A percentile compares a stretch with the other conserved stretches of the same genome.
These are phyloP conservation scores for Tragelaphus buxtoni DNA, from an alignment of 2,113 vertebrate genomes.

Conservation along the genomic window DNA sequence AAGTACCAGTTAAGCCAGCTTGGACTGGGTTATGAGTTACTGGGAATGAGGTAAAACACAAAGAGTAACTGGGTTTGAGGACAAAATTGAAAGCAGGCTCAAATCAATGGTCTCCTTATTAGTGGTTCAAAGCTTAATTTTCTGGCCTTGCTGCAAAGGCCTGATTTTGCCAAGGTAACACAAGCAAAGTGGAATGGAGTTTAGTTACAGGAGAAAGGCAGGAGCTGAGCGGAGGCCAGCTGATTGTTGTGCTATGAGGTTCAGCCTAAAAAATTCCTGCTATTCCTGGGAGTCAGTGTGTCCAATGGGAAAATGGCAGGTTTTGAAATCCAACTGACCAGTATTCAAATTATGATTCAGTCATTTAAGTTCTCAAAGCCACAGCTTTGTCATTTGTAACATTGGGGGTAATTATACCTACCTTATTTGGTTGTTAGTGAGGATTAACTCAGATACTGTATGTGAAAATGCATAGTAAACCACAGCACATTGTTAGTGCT, in stretches of 20 bases:
- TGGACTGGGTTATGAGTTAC: neutral
- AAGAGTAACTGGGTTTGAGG: conserved; percentile 15
- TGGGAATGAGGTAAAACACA: conserved; percentile 28
- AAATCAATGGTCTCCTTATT: neutral
- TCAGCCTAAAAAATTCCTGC: neutral
- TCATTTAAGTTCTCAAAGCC: conserved; percentile 16
- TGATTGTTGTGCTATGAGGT: neutral
- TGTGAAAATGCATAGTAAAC: neutral
- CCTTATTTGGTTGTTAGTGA: neutral
- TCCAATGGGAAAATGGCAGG: neutral
- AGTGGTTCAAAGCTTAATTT: conserved; percentile 30
- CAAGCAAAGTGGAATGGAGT: conserved; percentile 23
- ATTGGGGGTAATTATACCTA: neutral
- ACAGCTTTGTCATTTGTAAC: neutral
- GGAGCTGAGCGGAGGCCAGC: neutral
- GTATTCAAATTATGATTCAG: conserved; percentile 6
- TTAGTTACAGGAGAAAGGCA: conserved; percentile 7
- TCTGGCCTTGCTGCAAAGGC: conserved; percentile 11
- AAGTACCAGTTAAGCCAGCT: neutral
- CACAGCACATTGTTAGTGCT: neutral
- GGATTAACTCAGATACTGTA: neutral
- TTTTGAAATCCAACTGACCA: neutral
- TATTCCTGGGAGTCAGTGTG: neutral
- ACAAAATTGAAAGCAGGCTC: conserved; percentile 30
- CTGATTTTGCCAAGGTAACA: conserved; percentile 11